phyloP scores from a whole-genome alignment of 2,888 invertebrate genomes.

The Crocallis elinguaria region DNA sequence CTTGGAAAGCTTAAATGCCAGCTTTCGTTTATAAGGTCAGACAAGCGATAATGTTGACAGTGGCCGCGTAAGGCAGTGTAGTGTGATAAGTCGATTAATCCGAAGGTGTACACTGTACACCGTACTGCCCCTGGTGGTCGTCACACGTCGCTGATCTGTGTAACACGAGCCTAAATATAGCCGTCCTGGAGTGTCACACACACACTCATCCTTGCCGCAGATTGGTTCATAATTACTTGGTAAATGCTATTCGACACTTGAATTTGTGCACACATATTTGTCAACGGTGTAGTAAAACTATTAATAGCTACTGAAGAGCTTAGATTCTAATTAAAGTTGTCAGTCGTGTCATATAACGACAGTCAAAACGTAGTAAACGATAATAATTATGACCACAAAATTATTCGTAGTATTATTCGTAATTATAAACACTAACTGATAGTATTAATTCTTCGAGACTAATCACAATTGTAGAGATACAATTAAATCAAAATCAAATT shows the following conservation, averaged over 20 bases:
- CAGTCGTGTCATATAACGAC: too few relatives aligned
- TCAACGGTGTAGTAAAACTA: not conserved
- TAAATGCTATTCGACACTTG: constrained; percentile 1
- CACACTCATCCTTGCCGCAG: constrained; percentile 56
- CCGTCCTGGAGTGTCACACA: constrained; percentile 43
- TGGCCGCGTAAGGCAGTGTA: constrained; percentile 60
- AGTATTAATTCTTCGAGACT: too few relatives aligned
- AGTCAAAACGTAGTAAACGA: too few relatives aligned
- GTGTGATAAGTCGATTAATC: constrained; percentile 65
- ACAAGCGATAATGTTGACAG: constrained; percentile 47
- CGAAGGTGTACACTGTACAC: constrained; percentile 54
- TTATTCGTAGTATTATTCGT: too few relatives aligned
- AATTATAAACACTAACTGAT: too few relatives aligned
- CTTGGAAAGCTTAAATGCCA: constrained; percentile 52
- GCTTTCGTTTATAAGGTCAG: constrained; percentile 56
- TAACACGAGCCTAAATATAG: constrained; percentile 73
- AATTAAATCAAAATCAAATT: too few relatives aligned
- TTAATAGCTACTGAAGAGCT: not conserved
- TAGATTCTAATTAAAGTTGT: not conserved
- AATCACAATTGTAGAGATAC: too few relatives aligned
- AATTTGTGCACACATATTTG: not conserved
- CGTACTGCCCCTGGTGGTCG: constrained; percentile 63
- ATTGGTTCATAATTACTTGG: constrained; percentile 28
- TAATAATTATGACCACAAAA: too few relatives aligned
- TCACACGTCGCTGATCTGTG: constrained; percentile 66